These are phyloP conservation scores for Caenorhabditis briggsae DNA, from an alignment of 1,140 invertebrate genomes.

Conservation along the genomic window DNA sequence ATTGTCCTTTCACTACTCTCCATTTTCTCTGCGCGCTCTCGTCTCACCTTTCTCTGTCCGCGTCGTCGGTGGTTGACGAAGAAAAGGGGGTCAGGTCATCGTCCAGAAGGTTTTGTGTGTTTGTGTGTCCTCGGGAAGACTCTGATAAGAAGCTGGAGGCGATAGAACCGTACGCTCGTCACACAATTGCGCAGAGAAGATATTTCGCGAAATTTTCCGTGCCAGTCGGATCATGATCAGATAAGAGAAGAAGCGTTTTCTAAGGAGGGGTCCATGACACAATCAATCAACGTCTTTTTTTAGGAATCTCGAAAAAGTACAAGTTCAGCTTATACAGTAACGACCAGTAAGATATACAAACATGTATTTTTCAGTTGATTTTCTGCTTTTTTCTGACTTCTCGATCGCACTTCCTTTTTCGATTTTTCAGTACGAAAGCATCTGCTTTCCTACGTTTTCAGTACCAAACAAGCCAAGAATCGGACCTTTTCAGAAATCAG, in stretches of 20 bases:
- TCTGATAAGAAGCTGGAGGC: constrained; percentile 44
- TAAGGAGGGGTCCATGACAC: constrained; percentile 19
- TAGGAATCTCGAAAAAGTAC: background rate
- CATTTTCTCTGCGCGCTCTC: constrained; percentile 44
- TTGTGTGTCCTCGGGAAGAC: background rate
- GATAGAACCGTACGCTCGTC: constrained; percentile 8
- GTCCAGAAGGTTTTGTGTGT: constrained; percentile 46
- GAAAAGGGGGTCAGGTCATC: constrained; percentile 33
- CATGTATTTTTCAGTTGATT: too few relatives aligned
- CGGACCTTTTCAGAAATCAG: too few relatives aligned
- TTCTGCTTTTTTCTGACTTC: too few relatives aligned
- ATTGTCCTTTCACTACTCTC: constrained; percentile 52
- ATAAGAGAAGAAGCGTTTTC: constrained; percentile 33
- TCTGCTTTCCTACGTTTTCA: too few relatives aligned
- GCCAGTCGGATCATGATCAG: constrained; percentile 41
- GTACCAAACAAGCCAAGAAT: too few relatives aligned
- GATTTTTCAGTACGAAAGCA: too few relatives aligned
- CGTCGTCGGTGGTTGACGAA: background rate
- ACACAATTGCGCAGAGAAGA: constrained; percentile 15
- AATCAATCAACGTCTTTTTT: background rate
- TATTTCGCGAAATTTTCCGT: background rate
- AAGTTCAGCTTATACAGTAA: background rate
- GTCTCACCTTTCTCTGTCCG: background rate
- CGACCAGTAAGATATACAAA: too few relatives aligned
- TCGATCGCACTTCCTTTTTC: too few relatives aligned